These are phyloP conservation scores for Bovichtus diacanthus DNA, from an alignment of 2,797 vertebrate species.

Conservation along the genomic window DNA sequence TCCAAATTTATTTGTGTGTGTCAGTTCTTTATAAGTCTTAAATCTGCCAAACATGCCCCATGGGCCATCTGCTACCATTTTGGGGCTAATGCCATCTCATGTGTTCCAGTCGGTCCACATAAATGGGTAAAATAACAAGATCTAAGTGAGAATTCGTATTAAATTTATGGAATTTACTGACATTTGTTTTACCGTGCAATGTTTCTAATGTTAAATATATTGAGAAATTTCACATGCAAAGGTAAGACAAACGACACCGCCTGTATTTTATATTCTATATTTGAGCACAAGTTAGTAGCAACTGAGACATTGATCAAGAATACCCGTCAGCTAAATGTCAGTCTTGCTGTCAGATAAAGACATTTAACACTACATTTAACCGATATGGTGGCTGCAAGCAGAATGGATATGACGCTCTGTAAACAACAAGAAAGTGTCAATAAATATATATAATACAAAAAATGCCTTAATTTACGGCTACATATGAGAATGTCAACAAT, in stretches of 20 bases:
- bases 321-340: background rate
- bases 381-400: background rate
- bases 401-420: background rate
- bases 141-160: slow-evolving; percentile 50
- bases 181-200: slow-evolving; percentile 51
- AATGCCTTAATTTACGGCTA: background rate
- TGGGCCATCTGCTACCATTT: slow-evolving; percentile 65
- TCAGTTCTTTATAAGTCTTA: slow-evolving; percentile 81
- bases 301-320: background rate
- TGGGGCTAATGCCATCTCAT: slow-evolving; percentile 52
- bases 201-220: slow-evolving; percentile 29
- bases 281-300: background rate
- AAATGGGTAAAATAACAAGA: slow-evolving; percentile 61
- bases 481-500: slow-evolving; percentile 11
- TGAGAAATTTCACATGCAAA: slow-evolving; percentile 31
- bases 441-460: too few relatives aligned
- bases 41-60: slow-evolving; percentile 81
- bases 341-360: background rate
- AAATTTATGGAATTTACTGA: slow-evolving; percentile 58
- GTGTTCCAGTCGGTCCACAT: slow-evolving; percentile 65
- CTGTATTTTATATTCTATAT: slow-evolving; percentile 5
- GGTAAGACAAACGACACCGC: slow-evolving; percentile 8
- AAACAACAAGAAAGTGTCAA: background rate
- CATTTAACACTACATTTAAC: background rate
- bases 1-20: slow-evolving; percentile 86